Percentiles rank a stretch among this genome's conserved stretches.
Conservation (phyloP, 2,797 vertebrate genomes). For the Lutjanus argentimaculatus region DNA sequence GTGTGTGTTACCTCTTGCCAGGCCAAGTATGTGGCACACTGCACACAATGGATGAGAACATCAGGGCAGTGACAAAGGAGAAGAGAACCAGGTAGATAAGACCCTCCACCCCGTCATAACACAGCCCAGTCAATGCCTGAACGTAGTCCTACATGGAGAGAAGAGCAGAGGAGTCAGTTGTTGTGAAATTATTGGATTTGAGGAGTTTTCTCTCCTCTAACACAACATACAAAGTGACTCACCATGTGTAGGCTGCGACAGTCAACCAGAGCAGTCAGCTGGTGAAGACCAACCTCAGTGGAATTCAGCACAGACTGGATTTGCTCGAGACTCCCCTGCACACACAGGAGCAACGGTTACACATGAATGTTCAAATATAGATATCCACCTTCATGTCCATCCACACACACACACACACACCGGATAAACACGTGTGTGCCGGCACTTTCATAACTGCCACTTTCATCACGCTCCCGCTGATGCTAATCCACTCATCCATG, state of each 20-base stretch:
- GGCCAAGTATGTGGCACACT: constrained; percentile 98
- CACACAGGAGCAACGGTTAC: constrained; percentile 18
- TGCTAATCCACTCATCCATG: constrained; percentile 23
- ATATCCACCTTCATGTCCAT: constrained; percentile 5
- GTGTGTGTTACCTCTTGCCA: constrained; percentile 91
- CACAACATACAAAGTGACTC: constrained; percentile 71
- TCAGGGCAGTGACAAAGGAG: constrained; percentile 98
- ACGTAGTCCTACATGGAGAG: constrained; percentile 92
- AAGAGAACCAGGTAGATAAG: constrained; percentile 98
- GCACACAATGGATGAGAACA: constrained; percentile 99
- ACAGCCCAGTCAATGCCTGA: constrained; percentile 95
- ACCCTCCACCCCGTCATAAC: constrained; percentile 98
- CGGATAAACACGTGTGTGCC: constrained; percentile 12
- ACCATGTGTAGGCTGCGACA: constrained; percentile 97
- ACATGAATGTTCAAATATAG: constrained; percentile 10
- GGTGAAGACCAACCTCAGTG: constrained; percentile 94
- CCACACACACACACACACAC: background rate
- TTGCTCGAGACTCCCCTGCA: constrained; percentile 88
- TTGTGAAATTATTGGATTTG: background rate
- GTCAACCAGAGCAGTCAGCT: constrained; percentile 95
- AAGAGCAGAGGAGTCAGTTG: background rate
- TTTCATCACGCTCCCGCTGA: constrained; percentile 18
- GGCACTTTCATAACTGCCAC: constrained; percentile 4
- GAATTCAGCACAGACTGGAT: constrained; percentile 93
- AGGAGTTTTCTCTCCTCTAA: constrained; percentile 13